phyloP scores from a whole-genome alignment of 2,888 invertebrate genomes.

The Phytoseiulus persimilis region DNA sequence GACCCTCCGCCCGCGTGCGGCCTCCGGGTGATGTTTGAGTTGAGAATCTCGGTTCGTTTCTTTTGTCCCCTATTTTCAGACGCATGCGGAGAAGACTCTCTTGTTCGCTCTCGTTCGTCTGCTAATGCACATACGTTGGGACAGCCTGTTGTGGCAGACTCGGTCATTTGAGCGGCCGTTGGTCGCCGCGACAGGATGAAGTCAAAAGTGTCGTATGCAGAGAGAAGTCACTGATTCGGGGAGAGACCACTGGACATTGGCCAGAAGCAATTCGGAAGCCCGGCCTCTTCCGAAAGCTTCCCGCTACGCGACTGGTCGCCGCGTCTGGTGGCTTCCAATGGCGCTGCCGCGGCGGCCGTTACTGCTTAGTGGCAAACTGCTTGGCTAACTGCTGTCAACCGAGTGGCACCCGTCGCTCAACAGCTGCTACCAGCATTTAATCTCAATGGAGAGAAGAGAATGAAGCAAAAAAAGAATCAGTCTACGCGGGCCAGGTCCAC shows the following conservation, averaged over 20 bases:
- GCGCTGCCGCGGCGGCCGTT: neutral
- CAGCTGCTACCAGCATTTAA: conserved; percentile 35
- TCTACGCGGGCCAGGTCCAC: neutral
- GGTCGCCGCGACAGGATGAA: neutral
- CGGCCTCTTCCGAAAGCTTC: neutral
- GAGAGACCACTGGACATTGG: neutral
- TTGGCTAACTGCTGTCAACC: neutral
- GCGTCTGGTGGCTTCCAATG: neutral
- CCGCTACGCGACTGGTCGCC: neutral
- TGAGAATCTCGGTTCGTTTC: neutral
- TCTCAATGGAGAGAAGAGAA: neutral
- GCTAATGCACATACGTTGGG: too few relatives aligned
- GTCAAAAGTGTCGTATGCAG: neutral
- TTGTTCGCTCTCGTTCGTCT: neutral
- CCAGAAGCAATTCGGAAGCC: neutral
- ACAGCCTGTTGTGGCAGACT: too few relatives aligned
- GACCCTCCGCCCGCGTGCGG: neutral
- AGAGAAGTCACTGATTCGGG: neutral
- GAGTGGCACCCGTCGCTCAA: conserved; percentile 34
- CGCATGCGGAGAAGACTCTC: neutral
- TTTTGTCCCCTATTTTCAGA: neutral
- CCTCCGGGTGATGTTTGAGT: neutral
- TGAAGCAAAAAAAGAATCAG: neutral
- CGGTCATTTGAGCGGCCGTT: too few relatives aligned
- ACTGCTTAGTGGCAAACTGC: conserved; percentile 5